A percentile compares a stretch with the other conserved stretches of the same genome.
These are phyloP conservation scores for Zaprionus tsacasi DNA, from an alignment of 1,140 invertebrate species.

Conservation along the genomic window DNA sequence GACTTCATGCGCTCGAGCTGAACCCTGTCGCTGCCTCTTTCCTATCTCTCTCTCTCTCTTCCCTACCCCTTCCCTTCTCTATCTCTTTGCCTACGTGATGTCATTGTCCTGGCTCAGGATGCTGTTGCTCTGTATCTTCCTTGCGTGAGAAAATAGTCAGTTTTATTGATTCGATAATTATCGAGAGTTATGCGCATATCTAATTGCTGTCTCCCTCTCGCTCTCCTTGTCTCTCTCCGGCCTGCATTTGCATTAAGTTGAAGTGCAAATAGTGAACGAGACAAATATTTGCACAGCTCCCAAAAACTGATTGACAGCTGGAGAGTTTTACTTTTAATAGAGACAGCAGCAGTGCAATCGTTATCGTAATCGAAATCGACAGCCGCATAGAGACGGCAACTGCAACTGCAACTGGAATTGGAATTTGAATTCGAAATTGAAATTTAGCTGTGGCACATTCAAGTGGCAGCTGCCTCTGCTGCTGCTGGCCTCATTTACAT, in stretches of 20 bases:
- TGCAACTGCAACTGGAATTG: background rate
- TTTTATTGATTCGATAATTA: slow-evolving; percentile 80
- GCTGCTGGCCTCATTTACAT: slow-evolving; percentile 45
- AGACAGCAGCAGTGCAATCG: background rate
- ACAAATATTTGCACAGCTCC: slow-evolving; percentile 75
- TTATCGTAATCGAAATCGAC: background rate
- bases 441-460: background rate
- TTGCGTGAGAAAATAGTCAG: slow-evolving; percentile 80
- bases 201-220: slow-evolving; percentile 53
- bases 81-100: background rate
- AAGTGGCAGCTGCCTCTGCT: slow-evolving; percentile 10
- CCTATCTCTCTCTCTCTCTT: background rate
- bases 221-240: slow-evolving; percentile 11
- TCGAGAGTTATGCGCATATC: slow-evolving; percentile 81
- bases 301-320: slow-evolving; percentile 60
- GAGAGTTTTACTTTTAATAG: background rate
- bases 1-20: slow-evolving; percentile 64
- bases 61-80: background rate
- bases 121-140: slow-evolving; percentile 29
- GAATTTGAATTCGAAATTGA: background rate
- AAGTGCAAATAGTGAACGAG: slow-evolving; percentile 68
- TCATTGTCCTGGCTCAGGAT: slow-evolving; percentile 39
- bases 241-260: slow-evolving; percentile 52
- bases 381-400: too few relatives aligned
- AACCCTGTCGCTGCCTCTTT: background rate